Base-by-base conservation (phyloP, 64 coral and sea anemone species). In the Porites lutea region DNA sequence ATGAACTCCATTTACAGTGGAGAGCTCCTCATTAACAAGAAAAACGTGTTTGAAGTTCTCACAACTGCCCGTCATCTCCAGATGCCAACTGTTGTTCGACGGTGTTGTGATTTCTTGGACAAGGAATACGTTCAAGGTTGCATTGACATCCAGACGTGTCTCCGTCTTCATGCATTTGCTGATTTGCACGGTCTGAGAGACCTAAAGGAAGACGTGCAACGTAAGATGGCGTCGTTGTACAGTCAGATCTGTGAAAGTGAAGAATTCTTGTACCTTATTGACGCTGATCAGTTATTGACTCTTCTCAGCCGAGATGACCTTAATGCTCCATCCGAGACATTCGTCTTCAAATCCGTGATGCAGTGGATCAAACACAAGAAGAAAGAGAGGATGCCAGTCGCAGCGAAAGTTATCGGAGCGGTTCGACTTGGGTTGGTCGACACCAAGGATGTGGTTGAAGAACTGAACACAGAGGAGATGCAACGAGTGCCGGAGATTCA, bases 311-410 rank as follows among this genome's bases (percentile, higher is more conserved):
- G 53, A 81, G 78, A 81, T 81, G 78, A 81, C 53, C 78, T 81
- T 54, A 81, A 20, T 45, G 78, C 53, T 60, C 78, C 78, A 14
- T 81, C 78, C 3, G 78, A 81, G 78, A 81, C 12, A 3, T 81
- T 62, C 78, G 37, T 81, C 23, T 81, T 81, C 58, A 81, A 81
- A 81, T 81, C 57, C 22, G 53, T 59, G 52, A 59, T 81, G 57
- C 57, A 59, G 53, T 81, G 78, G 78, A 81, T 81, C 23, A 59
- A 81, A 14, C 37, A 81, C 78, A 81, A 62, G 57, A 81, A 81
- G 27, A 1, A 37, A 37, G 27, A 37, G 27, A 37, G 27, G 27
- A 37, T 37, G 27, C 27, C 27, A 37, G 27, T 37, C 27, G 27
- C 27, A 0, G 27, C 27, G 0, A 37, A 37, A 37, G 27, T 37